Conservation (phyloP, 2,113 vertebrate genomes). For the Sclerurus mexicanus region DNA sequence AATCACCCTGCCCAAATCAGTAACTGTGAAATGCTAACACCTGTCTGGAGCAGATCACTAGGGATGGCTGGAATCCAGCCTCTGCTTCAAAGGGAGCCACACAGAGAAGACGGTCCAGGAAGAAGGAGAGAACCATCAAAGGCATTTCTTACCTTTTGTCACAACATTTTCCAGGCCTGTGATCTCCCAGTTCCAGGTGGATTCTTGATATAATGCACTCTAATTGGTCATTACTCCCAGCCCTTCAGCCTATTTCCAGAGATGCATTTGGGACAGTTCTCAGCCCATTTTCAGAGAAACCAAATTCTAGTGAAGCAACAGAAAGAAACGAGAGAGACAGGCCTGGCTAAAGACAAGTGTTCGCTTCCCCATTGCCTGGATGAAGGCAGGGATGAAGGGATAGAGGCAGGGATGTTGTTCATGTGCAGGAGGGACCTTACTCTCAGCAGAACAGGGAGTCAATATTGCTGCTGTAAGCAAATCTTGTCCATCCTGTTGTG, state of each 20-base stretch:
- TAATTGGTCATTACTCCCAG: not conserved
- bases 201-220: not conserved
- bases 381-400: not conserved
- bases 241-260: not conserved
- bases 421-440: not conserved
- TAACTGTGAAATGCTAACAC: not conserved
- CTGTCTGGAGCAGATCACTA: not conserved
- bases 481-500: not conserved
- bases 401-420: not conserved
- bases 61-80: not conserved
- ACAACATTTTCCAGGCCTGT: not conserved
- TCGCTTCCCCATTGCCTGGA: not conserved
- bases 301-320: not conserved
- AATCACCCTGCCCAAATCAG: not conserved
- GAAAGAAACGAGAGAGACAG: not conserved
- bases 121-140: not conserved
- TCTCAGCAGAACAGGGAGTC: not conserved
- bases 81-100: not conserved
- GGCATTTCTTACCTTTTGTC: not conserved
- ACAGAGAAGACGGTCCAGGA: not conserved
- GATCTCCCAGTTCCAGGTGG: not conserved
- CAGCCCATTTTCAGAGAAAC: not conserved
- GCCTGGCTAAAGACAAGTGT: not conserved
- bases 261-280: not conserved
- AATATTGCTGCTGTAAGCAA: not conserved